Evolutionary conservation across 2,797 vertebrate species (phyloP).

Genomic region (Dromococcyx pavoninus): DNA sequence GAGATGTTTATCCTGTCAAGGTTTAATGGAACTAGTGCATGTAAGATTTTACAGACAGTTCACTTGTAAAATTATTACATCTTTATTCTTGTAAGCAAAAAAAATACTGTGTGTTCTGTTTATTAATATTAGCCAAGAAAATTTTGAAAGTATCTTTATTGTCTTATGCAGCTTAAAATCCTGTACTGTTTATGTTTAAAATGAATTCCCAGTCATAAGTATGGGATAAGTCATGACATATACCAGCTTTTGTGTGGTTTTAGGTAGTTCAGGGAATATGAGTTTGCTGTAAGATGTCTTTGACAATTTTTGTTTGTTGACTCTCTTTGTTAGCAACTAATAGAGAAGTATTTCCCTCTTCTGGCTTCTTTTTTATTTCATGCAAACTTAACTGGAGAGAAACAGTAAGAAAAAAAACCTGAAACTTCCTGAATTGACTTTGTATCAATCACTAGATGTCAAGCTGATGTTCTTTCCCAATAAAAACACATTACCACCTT

Average conservation of each 20-base stretch:
- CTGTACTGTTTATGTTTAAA: not conserved
- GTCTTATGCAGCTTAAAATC: not conserved
- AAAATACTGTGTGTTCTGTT: not conserved
- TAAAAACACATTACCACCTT: not conserved
- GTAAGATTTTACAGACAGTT: not conserved
- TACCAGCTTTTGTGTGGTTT: not conserved
- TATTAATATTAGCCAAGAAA: not conserved
- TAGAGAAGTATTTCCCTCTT: conserved; percentile 45
- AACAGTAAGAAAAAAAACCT: not conserved
- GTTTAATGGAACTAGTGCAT: not conserved
- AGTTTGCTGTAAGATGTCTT: conserved; percentile 19
- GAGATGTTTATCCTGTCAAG: not conserved
- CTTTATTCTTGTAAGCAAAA: not conserved
- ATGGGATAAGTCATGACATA: not conserved
- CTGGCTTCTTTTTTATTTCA: not conserved
- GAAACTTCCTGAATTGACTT: not conserved
- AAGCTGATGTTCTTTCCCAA: not conserved
- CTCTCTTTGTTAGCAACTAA: conserved; percentile 25
- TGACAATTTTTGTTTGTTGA: not conserved
- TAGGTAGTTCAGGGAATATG: not conserved
- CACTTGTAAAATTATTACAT: not conserved
- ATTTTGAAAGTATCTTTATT: not conserved
- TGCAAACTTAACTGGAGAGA: not conserved
- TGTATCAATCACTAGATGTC: not conserved
- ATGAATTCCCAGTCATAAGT: not conserved